Evolutionary conservation across 2,888 invertebrate genomes (phyloP), one percentile per base, ranked within the genome.

Genomic region (Meteorus cinctellus): DNA sequence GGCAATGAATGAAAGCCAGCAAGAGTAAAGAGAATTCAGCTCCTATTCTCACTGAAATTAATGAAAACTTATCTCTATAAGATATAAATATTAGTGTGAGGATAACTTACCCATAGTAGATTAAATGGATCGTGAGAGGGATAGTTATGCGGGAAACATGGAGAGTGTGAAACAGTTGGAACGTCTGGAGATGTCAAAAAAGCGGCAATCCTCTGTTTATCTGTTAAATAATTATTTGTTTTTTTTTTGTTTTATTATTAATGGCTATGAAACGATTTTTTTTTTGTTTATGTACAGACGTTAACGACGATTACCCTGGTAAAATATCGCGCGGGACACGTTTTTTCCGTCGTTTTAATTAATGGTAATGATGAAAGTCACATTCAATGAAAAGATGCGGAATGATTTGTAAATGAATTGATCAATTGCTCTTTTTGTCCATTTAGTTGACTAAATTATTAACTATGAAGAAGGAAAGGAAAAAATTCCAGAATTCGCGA

Each of bases 231-330:
- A 84, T 81, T 78, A 79, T 34, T 34, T 65, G n/a, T 65, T 68
- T 45, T 62, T 62, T 62, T 62, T 80, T 82, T 79, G 76, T 82
- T 82, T 84, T 82, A 83, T 86, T 85, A 86, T 82, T 86, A 84
- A 83, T 80, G 77, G 72, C 83, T 86, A 85, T 83, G 83, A 84
- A 86, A 85, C 83, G 82, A 86, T 86, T 79, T 80, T 55, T 80
- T 55, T 55, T 27, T 78, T 48, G 2, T 19, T 81, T 87, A 87
- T 87, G 81, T 87, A 87, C 88, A 87, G 76, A 80, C 79, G 78
- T 81, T 79, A 78, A 75, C 78, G 77, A 72, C 78, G 77, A 66
- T 67, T 71, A 69, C 71, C 68, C 78, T 72, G 77, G 76, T 70
- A 67, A 76, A 77, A 77, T 71, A 66, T 75, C 76, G 70, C 75